These are phyloP conservation scores for Philaethria dido DNA, from an alignment of 2,888 invertebrate species.

Conservation along the genomic window DNA sequence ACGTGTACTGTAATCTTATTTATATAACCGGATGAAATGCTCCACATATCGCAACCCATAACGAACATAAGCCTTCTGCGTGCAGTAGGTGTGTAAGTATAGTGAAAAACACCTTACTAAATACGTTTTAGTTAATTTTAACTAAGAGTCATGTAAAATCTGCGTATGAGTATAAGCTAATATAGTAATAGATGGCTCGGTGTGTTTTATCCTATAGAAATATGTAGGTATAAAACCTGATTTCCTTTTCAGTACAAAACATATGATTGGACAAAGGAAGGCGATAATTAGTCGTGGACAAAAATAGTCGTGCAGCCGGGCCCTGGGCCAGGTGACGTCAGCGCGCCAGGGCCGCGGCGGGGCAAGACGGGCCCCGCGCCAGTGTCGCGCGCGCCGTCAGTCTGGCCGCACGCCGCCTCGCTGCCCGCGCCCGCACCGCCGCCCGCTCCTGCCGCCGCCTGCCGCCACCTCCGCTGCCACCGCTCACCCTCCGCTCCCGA, in stretches of 20 bases:
- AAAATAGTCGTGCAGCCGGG: slow-evolving; percentile 80
- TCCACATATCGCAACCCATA: slow-evolving; percentile 11
- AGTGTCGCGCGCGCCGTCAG: slow-evolving; percentile 83
- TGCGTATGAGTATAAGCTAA: slow-evolving; percentile 4
- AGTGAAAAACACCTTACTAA: slow-evolving; percentile 10
- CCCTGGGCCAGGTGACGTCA: slow-evolving; percentile 84
- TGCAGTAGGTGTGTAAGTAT: neutral
- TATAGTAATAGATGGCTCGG: slow-evolving; percentile 21
- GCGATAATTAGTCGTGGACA: slow-evolving; percentile 81
- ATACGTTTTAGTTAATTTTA: slow-evolving; percentile 18
- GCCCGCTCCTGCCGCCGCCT: slow-evolving; percentile 50
- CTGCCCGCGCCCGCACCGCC: slow-evolving; percentile 51
- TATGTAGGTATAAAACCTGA: slow-evolving; percentile 57
- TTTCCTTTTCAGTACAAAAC: slow-evolving; percentile 68
- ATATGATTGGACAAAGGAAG: slow-evolving; percentile 74
- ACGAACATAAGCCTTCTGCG: slow-evolving; percentile 9
- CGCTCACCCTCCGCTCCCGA: slow-evolving; percentile 48
- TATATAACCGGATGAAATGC: slow-evolving; percentile 20
- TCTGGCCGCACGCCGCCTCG: slow-evolving; percentile 75
- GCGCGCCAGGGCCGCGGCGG: slow-evolving; percentile 77
- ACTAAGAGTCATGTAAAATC: slow-evolving; percentile 34
- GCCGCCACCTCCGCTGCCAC: slow-evolving; percentile 48
- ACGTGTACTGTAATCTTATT: slow-evolving; percentile 14
- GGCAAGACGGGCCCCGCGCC: slow-evolving; percentile 84
- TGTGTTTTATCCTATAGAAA: slow-evolving; percentile 34